Percentiles rank a stretch among this genome's conserved stretches.
phyloP scores from a whole-genome alignment of 2,113 vertebrate species.

The Trematocara marginatum region DNA sequence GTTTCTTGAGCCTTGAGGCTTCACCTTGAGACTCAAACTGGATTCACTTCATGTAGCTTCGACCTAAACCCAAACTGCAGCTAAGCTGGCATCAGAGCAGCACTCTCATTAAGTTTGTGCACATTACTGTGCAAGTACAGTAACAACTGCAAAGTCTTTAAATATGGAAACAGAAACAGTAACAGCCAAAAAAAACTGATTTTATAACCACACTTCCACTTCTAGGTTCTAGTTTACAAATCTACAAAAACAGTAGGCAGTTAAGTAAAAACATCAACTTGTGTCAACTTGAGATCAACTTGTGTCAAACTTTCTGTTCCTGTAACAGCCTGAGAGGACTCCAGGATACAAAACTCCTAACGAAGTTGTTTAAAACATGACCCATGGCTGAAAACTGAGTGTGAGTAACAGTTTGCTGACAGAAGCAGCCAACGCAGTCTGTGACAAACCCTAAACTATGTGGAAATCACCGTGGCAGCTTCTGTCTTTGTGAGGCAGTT shows the following conservation, averaged over 20 bases:
- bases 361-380: neutral
- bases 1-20: neutral
- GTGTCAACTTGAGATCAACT: neutral
- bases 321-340: neutral
- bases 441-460: neutral
- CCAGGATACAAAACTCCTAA: neutral
- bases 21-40: neutral
- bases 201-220: neutral
- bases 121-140: neutral
- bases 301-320: neutral
- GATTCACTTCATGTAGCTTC: neutral
- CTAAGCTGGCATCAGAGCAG: neutral
- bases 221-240: neutral
- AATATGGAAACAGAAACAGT: neutral
- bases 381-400: neutral
- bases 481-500: neutral
- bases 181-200: fast-evolving
- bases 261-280: neutral
- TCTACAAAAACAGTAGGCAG: neutral
- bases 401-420: neutral
- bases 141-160: neutral
- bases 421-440: neutral
- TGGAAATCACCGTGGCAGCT: neutral
- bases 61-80: neutral
- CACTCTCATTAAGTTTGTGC: neutral